Evolutionary conservation across 2,113 vertebrate genomes (phyloP).

Genomic region (Phaethon lepturus): DNA sequence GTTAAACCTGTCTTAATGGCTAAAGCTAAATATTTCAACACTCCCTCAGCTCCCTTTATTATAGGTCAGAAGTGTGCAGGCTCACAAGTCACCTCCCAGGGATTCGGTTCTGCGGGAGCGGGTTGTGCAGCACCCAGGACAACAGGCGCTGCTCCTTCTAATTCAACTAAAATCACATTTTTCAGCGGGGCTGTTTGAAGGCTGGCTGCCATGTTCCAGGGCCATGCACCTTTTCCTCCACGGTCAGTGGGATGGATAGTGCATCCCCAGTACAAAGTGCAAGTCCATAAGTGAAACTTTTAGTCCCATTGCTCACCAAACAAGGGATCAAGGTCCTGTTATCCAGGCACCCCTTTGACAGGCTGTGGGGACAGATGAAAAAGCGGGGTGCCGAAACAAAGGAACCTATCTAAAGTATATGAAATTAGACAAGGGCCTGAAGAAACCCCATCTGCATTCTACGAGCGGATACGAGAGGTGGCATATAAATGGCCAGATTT

Average conservation of each 20-base stretch:
- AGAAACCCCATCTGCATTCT: too few relatives aligned
- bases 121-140: not conserved
- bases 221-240: rapidly evolving
- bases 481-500: too few relatives aligned
- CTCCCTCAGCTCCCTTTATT: not conserved
- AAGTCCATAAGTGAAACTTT: not conserved
- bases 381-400: too few relatives aligned
- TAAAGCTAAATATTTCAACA: not conserved
- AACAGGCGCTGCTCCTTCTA: not conserved
- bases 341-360: too few relatives aligned
- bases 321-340: too few relatives aligned
- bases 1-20: not conserved
- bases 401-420: too few relatives aligned
- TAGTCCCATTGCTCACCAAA: too few relatives aligned
- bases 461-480: too few relatives aligned
- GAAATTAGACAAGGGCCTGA: too few relatives aligned
- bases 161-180: not conserved
- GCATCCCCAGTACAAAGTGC: not conserved
- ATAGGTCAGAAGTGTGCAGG: not conserved
- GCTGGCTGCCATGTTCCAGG: not conserved
- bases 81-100: not conserved
- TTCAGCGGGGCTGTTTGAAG: not conserved
- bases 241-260: not conserved
- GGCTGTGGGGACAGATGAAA: too few relatives aligned
- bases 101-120: not conserved